These are phyloP conservation scores for Sycophila sp. DNA, from an alignment of 1,140 invertebrate species.

Conservation along the genomic window DNA sequence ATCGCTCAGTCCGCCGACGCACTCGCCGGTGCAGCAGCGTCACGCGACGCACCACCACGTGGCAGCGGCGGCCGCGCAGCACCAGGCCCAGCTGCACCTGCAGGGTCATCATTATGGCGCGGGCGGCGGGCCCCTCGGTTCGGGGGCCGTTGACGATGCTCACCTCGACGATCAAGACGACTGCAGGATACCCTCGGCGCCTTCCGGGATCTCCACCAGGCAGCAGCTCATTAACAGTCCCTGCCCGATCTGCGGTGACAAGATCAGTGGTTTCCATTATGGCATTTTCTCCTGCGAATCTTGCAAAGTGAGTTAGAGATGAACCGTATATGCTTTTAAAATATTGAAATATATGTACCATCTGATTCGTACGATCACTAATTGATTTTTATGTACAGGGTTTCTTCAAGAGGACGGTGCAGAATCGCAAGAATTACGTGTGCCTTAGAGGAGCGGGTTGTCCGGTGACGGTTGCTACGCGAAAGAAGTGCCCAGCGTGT, in stretches of 20 bases:
- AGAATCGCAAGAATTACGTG: slow-evolving; percentile 97
- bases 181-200: slow-evolving; percentile 66
- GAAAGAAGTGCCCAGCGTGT: slow-evolving; percentile 97
- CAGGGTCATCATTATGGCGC: slow-evolving; percentile 50
- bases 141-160: slow-evolving; percentile 41
- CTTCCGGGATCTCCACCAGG: slow-evolving; percentile 81
- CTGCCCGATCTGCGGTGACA: slow-evolving; percentile 94
- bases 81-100: slow-evolving; percentile 44
- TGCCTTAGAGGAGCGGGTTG: slow-evolving; percentile 92
- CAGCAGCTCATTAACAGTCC: slow-evolving; percentile 85
- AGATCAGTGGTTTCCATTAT: slow-evolving; percentile 95
- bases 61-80: slow-evolving; percentile 57
- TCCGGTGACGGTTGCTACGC: slow-evolving; percentile 88
- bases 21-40: slow-evolving; percentile 81
- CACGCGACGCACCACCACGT: slow-evolving; percentile 54
- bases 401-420: slow-evolving; percentile 97
- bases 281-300: slow-evolving; percentile 97
- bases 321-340: too few species aligned
- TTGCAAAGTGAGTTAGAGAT: slow-evolving; percentile 73
- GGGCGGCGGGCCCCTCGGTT: background rate
- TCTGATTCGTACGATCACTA: too few species aligned
- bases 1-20: slow-evolving; percentile 80
- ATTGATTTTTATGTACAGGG: slow-evolving; percentile 66
- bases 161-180: slow-evolving; percentile 62
- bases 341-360: too few species aligned